Evolutionary conservation across 2,113 vertebrate genomes (phyloP).

Genomic region (Scalopus aquaticus): DNA sequence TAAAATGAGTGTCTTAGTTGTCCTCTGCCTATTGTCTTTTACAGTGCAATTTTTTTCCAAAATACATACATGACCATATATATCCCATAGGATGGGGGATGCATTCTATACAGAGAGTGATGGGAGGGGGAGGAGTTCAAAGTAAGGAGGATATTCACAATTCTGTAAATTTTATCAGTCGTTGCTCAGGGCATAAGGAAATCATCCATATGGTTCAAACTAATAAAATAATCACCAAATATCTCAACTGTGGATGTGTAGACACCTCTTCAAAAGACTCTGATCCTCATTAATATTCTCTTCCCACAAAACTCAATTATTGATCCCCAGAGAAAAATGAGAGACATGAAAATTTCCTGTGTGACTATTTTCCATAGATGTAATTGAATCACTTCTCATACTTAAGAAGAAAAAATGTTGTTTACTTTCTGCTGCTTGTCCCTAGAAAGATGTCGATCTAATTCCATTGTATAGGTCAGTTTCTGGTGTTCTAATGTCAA

Average conservation of each 20-base stretch:
- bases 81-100: too few species aligned
- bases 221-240: background rate
- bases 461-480: background rate
- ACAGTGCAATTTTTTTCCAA: background rate
- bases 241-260: background rate
- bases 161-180: background rate
- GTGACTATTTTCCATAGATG: constrained; percentile 78
- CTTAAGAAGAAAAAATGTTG: constrained; percentile 65
- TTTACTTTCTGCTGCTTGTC: constrained; percentile 80
- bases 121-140: background rate
- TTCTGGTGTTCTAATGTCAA: background rate
- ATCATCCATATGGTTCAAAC: background rate
- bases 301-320: constrained; percentile 17
- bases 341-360: constrained; percentile 74
- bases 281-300: background rate
- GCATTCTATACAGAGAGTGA: too few species aligned
- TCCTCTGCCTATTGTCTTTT: background rate
- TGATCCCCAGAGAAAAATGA: background rate
- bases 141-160: background rate
- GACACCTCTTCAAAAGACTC: background rate
- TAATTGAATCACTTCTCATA: constrained; percentile 82
- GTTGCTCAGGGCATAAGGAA: background rate
- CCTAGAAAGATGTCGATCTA: constrained; percentile 51
- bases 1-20: background rate
- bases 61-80: background rate